Evolutionary conservation across 2,797 vertebrate species (phyloP).

Genomic region (Characodon lateralis): DNA sequence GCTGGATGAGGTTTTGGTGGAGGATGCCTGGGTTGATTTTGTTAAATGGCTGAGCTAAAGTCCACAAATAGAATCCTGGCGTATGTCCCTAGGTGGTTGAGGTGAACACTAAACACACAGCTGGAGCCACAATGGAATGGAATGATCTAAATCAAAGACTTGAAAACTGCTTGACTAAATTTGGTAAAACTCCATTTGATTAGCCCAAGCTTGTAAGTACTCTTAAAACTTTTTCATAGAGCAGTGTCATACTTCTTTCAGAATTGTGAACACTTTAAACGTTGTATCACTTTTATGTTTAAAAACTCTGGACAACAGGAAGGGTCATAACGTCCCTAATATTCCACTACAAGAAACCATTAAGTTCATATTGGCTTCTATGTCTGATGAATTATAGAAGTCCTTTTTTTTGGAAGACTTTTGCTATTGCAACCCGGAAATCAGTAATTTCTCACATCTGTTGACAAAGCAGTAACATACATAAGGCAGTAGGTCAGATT

Average conservation of each 20-base stretch:
- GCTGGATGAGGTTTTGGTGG: no score
- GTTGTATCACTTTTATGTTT: background rate
- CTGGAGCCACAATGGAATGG: no score
- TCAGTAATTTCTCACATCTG: background rate
- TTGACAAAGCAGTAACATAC: background rate
- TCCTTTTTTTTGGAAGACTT: background rate
- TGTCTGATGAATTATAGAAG: background rate
- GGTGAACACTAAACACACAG: no score
- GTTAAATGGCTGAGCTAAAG: no score
- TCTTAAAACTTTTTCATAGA: background rate
- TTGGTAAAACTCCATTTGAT: background rate
- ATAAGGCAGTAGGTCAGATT: constrained; percentile 8
- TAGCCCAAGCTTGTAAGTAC: background rate
- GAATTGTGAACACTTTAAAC: background rate
- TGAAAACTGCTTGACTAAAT: no score
- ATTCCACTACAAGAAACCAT: background rate
- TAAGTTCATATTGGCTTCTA: background rate
- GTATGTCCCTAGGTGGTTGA: no score
- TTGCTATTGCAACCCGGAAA: background rate
- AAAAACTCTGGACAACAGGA: background rate
- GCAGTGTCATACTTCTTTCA: background rate
- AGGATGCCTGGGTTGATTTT: no score
- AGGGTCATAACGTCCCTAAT: no score
- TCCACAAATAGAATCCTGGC: no score
- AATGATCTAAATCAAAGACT: background rate